phyloP scores from a whole-genome alignment of 2,113 vertebrate species.

The Cariama cristata region DNA sequence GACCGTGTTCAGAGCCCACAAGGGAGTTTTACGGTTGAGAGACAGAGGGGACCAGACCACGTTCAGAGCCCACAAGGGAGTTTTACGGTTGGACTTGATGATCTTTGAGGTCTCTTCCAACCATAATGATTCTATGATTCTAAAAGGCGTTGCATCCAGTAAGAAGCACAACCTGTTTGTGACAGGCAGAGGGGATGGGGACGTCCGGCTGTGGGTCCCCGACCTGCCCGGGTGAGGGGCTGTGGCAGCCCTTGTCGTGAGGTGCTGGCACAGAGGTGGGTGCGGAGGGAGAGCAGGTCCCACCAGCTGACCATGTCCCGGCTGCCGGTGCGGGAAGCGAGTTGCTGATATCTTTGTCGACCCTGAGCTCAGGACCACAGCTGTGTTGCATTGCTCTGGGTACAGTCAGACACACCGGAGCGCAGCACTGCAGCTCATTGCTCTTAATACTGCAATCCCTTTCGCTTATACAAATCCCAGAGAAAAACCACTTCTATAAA shows the following conservation, averaged over 20 bases:
- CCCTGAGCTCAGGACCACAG: not conserved
- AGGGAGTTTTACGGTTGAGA: slow-evolving; percentile 48
- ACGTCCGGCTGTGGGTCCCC: slow-evolving; percentile 81
- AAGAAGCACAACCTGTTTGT: slow-evolving; percentile 74
- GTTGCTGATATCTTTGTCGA: not conserved
- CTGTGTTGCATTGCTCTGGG: accelerated
- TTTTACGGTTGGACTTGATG: too few species aligned
- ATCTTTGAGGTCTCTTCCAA: too few species aligned
- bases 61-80: slow-evolving; percentile 74
- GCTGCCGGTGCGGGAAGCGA: accelerated
- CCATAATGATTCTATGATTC: too few species aligned
- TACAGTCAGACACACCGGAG: not conserved
- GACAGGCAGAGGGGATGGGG: slow-evolving; percentile 76
- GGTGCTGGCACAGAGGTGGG: not conserved
- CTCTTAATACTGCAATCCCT: not conserved
- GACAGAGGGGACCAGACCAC: slow-evolving; percentile 64
- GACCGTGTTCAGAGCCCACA: slow-evolving; percentile 66
- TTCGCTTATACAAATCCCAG: not conserved
- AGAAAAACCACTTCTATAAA: not conserved
- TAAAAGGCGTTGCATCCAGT: slow-evolving; percentile 77
- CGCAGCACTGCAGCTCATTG: not conserved
- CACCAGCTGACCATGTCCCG: not conserved
- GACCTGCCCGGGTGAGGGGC: slow-evolving; percentile 65
- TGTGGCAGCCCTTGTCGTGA: not conserved
- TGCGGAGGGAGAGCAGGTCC: not conserved